A percentile compares a stretch with the other conserved stretches of the same genome.
These are phyloP conservation scores for Aphyosemion australe DNA, from an alignment of 2,113 vertebrate genomes.

Conservation along the genomic window DNA sequence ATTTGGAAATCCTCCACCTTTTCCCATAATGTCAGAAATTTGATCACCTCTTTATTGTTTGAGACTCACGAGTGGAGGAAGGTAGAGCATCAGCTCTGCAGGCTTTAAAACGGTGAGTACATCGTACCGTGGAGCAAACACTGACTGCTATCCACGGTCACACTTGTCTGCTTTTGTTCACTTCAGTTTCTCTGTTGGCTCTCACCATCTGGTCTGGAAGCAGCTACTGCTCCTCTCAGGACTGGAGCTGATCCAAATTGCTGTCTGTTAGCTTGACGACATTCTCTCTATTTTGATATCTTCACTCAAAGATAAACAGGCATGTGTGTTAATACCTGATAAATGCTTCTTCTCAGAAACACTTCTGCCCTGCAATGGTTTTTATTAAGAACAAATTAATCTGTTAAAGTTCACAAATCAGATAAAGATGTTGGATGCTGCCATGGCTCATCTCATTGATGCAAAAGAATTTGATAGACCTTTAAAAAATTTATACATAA, in stretches of 20 bases:
- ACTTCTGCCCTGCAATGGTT: background rate
- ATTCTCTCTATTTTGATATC: constrained; percentile 7
- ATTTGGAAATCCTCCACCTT: background rate
- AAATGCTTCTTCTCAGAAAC: constrained; percentile 29
- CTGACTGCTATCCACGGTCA: constrained; percentile 42
- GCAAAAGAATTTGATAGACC: too few species aligned
- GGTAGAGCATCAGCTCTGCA: constrained; percentile 9
- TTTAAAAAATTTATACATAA: background rate
- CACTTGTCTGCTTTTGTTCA: constrained; percentile 60
- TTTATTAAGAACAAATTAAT: background rate
- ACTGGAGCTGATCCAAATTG: constrained; percentile 39
- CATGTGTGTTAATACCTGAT: constrained; percentile 19
- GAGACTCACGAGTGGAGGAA: background rate
- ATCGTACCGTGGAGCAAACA: constrained; percentile 39
- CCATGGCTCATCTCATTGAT: background rate
- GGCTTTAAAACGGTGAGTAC: constrained; percentile 38
- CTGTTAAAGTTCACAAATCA: background rate
- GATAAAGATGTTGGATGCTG: constrained; percentile 10
- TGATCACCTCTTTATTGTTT: constrained; percentile 2
- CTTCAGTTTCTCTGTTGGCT: constrained; percentile 41
- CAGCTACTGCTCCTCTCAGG: constrained; percentile 19
- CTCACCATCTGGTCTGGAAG: constrained; percentile 45
- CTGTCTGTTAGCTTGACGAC: constrained; percentile 20
- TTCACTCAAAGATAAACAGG: constrained; percentile 18
- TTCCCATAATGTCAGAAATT: background rate